phyloP scores from a whole-genome alignment of 2,113 vertebrate species.

The Sinocyclocheilus anshuiensis region DNA sequence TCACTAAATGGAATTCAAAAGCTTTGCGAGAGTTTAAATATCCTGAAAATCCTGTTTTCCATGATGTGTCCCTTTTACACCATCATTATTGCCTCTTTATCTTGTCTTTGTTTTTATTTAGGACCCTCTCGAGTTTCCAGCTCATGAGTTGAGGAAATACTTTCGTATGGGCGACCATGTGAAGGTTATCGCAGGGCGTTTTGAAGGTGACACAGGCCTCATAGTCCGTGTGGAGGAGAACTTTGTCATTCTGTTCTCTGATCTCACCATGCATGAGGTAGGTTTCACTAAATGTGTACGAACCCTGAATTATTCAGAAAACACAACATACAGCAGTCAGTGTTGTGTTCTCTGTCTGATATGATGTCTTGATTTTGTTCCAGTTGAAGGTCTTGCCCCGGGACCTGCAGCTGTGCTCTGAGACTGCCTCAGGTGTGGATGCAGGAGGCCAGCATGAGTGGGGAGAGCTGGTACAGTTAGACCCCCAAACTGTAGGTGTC shows the following conservation, averaged over 20 bases:
- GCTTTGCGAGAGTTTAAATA: not conserved
- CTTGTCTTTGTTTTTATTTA: constrained; percentile 52
- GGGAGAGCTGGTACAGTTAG: constrained; percentile 93
- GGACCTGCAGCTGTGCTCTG: constrained; percentile 94
- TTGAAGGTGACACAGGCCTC: constrained; percentile 92
- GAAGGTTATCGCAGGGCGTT: constrained; percentile 92
- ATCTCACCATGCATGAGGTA: constrained; percentile 96
- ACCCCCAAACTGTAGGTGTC: constrained; percentile 90
- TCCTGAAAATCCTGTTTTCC: not conserved
- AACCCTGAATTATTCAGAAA: too few relatives aligned
- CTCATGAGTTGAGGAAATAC: constrained; percentile 92
- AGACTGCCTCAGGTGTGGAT: constrained; percentile 92
- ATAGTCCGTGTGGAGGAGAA: constrained; percentile 96
- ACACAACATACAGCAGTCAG: not conserved
- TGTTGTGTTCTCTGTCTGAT: not conserved
- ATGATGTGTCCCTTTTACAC: not conserved
- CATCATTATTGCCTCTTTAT: not conserved
- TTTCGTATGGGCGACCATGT: constrained; percentile 97
- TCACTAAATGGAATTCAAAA: not conserved
- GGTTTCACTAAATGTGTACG: not conserved
- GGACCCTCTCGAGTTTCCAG: constrained; percentile 95
- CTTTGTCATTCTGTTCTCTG: constrained; percentile 94
- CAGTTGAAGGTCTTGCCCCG: constrained; percentile 92
- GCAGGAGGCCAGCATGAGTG: constrained; percentile 95
- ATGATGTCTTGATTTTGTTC: not conserved